Conservation (phyloP, 2,888 invertebrate species). For the Leptinotarsa juncta region DNA sequence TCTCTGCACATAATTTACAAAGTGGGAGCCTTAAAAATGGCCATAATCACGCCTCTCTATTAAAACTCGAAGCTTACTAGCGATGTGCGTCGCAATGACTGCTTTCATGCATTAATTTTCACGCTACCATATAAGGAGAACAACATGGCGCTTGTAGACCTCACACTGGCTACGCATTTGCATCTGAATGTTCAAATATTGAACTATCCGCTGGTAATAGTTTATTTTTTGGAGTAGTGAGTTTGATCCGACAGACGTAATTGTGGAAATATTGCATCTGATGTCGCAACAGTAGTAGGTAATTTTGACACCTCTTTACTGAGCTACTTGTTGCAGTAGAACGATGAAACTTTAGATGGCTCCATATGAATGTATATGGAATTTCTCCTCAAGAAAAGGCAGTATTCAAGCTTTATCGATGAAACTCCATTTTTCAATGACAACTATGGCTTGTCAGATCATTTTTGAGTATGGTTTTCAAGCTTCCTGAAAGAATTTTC, state of each 20-base stretch:
- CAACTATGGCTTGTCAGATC: no score
- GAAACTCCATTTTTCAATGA: no score
- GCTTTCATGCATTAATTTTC: conserved; percentile 61
- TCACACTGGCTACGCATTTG: conserved; percentile 55
- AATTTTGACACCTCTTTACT: not conserved
- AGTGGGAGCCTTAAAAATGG: conserved; percentile 53
- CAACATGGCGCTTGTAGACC: conserved; percentile 62
- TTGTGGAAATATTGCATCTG: not conserved
- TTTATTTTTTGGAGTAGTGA: not conserved
- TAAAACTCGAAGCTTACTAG: conserved; percentile 47
- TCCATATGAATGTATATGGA: no score
- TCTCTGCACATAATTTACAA: conserved; percentile 41
- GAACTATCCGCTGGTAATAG: not conserved
- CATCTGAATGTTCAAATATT: conserved; percentile 22
- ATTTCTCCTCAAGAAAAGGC: no score
- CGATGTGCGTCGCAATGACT: conserved; percentile 45
- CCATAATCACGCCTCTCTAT: conserved; percentile 57
- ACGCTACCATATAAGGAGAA: conserved; percentile 61
- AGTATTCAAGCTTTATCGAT: no score
- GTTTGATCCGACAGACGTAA: not conserved
- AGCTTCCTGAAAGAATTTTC: no score
- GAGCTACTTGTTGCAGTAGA: no score
- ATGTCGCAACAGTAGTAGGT: not conserved
- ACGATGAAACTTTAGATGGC: no score
- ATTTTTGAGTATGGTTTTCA: no score